These are phyloP conservation scores for Xenops minutus DNA, from an alignment of 2,797 vertebrate species.

Conservation along the genomic window DNA sequence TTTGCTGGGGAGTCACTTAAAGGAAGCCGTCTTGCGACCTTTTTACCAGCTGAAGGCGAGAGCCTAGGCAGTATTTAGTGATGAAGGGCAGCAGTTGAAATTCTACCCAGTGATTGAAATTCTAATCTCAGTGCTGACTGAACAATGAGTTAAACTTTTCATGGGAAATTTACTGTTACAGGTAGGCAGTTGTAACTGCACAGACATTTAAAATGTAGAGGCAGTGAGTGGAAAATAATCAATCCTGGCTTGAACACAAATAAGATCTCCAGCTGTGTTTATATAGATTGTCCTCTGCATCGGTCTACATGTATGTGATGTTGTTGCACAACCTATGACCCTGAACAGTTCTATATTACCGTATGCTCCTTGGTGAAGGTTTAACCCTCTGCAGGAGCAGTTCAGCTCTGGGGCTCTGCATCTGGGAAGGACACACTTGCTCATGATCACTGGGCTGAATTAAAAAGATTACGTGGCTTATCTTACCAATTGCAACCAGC, in stretches of 20 bases:
- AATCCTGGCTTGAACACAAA: neutral
- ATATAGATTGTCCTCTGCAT: neutral
- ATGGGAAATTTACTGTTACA: neutral
- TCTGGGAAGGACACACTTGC: neutral
- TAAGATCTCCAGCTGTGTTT: constrained; percentile 20
- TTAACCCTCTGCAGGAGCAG: neutral
- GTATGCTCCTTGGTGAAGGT: neutral
- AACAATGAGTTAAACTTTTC: neutral
- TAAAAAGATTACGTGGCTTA: neutral
- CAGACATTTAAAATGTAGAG: neutral
- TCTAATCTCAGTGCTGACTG: neutral
- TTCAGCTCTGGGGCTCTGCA: neutral
- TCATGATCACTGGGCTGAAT: neutral
- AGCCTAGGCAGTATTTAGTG: neutral
- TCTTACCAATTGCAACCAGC: neutral
- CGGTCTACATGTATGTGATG: neutral
- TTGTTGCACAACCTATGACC: neutral
- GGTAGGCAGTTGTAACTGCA: neutral
- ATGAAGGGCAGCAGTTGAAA: neutral
- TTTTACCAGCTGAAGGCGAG: neutral
- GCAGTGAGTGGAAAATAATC: neutral
- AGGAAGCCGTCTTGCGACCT: neutral
- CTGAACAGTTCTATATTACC: neutral
- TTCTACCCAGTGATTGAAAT: neutral
- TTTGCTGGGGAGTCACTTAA: neutral